phyloP scores from a whole-genome alignment of 2,888 invertebrate species.

The Drosophila algonquin region DNA sequence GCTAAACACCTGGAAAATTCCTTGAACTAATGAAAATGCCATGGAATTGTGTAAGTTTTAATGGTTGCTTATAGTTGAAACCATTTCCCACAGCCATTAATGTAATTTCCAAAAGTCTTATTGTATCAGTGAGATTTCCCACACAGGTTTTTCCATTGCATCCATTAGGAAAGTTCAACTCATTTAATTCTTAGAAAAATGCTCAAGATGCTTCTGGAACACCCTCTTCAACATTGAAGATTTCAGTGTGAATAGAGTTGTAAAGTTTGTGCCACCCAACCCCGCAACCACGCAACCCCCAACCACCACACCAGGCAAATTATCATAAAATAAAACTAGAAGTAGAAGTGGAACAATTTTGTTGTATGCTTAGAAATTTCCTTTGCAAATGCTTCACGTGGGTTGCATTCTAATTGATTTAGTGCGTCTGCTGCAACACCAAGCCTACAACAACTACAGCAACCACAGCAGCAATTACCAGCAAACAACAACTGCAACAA shows the following conservation, averaged over 20 bases:
- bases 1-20: background rate
- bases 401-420: conserved; percentile 63
- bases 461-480: conserved; percentile 30
- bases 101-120: background rate
- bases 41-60: background rate
- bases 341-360: conserved; percentile 44
- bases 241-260: conserved; percentile 36
- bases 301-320: conserved; percentile 4
- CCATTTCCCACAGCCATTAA: background rate
- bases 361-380: conserved; percentile 37
- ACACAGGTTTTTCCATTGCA: background rate
- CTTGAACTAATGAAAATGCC: background rate
- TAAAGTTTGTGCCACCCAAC: conserved; percentile 15
- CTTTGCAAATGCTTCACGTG: conserved; percentile 41
- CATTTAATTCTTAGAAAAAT: conserved; percentile 16
- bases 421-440: conserved; percentile 57
- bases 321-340: conserved; percentile 29
- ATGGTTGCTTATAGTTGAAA: background rate
- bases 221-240: conserved; percentile 8
- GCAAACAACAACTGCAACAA: conserved; percentile 23
- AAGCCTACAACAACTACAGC: background rate
- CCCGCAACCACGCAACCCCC: background rate
- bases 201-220: conserved; percentile 20
- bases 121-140: conserved; percentile 7
- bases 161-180: conserved; percentile 1